Percentiles rank a stretch among this genome's conserved stretches.
phyloP scores from a whole-genome alignment of 2,797 vertebrate species.

The Tarsius wallacei region DNA sequence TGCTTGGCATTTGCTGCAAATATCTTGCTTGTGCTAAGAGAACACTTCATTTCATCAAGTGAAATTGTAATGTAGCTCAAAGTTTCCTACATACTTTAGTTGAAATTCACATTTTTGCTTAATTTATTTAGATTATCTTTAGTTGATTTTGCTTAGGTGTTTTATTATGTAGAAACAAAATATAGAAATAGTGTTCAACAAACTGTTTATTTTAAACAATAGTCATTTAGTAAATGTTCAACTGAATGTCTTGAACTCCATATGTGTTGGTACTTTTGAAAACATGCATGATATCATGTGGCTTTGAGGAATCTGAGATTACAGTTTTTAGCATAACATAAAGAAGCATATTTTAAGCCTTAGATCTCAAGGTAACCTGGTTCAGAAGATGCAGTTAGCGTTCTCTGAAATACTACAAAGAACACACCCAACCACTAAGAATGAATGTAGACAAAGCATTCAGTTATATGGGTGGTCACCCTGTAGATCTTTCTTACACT shows the following conservation, averaged over 20 bases:
- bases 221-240: neutral
- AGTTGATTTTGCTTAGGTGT: neutral
- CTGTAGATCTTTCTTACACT: neutral
- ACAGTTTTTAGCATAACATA: neutral
- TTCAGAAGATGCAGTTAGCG: neutral
- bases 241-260: neutral
- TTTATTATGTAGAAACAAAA: neutral
- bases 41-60: slow-evolving; percentile 67
- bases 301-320: neutral
- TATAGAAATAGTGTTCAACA: neutral
- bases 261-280: neutral
- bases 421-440: neutral
- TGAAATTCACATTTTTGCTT: neutral
- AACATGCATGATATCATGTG: neutral
- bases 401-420: neutral
- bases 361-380: neutral
- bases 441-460: neutral
- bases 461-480: neutral
- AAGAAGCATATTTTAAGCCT: neutral
- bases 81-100: neutral
- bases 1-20: neutral
- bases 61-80: neutral
- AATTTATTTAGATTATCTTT: neutral
- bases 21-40: slow-evolving; percentile 59
- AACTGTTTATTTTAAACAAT: neutral